Evolutionary conservation across 2,113 vertebrate species (phyloP).

Genomic region (Bucco capensis): DNA sequence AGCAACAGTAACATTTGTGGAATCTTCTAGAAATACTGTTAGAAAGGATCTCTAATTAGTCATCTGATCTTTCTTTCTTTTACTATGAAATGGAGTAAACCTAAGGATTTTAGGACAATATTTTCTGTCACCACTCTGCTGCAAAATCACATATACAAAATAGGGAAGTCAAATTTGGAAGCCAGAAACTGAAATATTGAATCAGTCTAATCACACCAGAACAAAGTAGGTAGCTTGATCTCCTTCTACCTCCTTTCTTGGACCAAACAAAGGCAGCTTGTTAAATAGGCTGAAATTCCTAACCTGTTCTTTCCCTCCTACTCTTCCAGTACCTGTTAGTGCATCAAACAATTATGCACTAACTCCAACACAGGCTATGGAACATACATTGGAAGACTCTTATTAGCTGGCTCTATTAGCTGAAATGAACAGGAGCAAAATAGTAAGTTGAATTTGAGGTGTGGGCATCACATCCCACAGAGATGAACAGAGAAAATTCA

Average conservation of each 20-base stretch:
- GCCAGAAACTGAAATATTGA: neutral
- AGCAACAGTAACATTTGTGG: neutral
- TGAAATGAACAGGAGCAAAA: conserved; percentile 8
- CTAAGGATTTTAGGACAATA: neutral
- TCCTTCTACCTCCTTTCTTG: neutral
- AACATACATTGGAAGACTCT: neutral
- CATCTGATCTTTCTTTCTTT: neutral
- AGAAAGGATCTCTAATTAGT: neutral
- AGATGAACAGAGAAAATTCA: conserved; percentile 8
- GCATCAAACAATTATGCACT: neutral
- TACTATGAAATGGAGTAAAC: neutral
- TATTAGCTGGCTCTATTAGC: neutral
- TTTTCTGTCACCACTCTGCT: neutral
- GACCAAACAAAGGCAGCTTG: neutral
- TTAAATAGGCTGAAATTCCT: neutral
- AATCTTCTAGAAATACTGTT: neutral
- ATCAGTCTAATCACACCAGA: neutral
- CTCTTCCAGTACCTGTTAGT: neutral
- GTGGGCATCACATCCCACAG: neutral
- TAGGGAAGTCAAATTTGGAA: neutral
- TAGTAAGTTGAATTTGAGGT: neutral
- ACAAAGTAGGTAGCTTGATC: neutral
- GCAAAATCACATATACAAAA: neutral
- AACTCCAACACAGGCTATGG: neutral
- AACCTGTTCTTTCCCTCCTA: neutral